These are phyloP conservation scores for Acanthiza pusilla DNA, from an alignment of 2,797 vertebrate species.

Conservation along the genomic window DNA sequence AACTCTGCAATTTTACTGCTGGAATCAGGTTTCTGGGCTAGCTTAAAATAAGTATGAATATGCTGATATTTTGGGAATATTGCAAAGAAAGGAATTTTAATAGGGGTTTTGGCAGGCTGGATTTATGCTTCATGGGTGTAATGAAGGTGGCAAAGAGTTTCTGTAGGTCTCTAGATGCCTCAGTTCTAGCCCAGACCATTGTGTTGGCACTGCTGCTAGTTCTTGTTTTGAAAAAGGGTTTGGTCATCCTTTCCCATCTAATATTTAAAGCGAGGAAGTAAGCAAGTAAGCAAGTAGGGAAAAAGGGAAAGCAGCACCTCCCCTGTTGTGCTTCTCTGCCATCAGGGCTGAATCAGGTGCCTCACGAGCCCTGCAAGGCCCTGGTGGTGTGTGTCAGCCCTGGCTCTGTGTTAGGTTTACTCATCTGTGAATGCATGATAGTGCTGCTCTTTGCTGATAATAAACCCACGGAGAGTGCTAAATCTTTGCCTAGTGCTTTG, in stretches of 20 bases:
- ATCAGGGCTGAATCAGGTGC: not conserved
- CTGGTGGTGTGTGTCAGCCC: not conserved
- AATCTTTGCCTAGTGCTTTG: not conserved
- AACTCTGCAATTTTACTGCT: not conserved
- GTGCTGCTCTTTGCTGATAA: not conserved
- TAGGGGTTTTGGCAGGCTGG: not conserved
- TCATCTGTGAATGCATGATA: not conserved
- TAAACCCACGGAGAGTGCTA: not conserved
- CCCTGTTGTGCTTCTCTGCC: not conserved
- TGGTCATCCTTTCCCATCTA: not conserved
- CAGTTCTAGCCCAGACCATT: not conserved
- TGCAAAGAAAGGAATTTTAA: not conserved
- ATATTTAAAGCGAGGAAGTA: not conserved
- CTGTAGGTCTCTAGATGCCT: not conserved
- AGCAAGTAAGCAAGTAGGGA: not conserved
- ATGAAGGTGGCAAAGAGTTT: not conserved
- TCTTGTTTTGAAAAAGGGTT: not conserved
- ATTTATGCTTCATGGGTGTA: not conserved
- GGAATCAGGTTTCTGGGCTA: not conserved
- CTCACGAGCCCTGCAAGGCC: not conserved
- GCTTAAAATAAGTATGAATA: not conserved
- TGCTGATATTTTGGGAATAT: not conserved
- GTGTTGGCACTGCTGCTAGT: not conserved
- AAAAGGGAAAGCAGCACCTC: not conserved
- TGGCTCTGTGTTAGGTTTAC: not conserved